phyloP scores from a whole-genome alignment of 2,113 vertebrate genomes.

The Eretmochelys imbricata region DNA sequence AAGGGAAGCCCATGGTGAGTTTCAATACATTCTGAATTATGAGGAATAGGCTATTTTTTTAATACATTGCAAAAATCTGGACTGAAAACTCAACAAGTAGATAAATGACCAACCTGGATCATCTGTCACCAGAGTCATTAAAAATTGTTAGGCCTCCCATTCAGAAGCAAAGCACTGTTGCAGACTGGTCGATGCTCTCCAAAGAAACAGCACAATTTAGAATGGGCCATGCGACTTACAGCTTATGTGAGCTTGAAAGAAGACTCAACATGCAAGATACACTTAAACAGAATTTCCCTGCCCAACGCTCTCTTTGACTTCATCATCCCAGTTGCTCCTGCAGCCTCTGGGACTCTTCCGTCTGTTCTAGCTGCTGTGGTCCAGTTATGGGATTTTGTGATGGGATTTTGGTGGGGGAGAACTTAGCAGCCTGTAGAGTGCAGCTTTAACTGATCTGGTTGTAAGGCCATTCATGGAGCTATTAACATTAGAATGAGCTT shows the following conservation, averaged over 20 bases:
- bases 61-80: conserved; percentile 50
- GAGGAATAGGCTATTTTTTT: conserved; percentile 43
- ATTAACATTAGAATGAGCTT: not conserved
- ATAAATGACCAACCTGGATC: conserved; percentile 19
- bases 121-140: conserved; percentile 31
- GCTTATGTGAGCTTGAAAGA: conserved; percentile 51
- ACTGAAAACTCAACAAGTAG: conserved; percentile 28
- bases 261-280: conserved; percentile 32
- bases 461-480: not conserved
- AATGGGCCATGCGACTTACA: conserved; percentile 29
- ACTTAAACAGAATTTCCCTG: conserved; percentile 32
- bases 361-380: conserved; percentile 66
- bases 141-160: conserved; percentile 1
- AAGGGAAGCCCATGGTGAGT: conserved; percentile 66
- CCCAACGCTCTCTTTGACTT: conserved; percentile 40
- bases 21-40: conserved; percentile 54
- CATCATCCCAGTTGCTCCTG: conserved; percentile 23
- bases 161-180: not conserved
- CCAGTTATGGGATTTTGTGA: conserved; percentile 26
- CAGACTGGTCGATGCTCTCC: not conserved
- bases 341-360: conserved; percentile 51
- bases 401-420: conserved; percentile 13
- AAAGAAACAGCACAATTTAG: conserved; percentile 3
- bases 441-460: conserved; percentile 9
- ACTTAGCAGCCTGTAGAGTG: not conserved